phyloP scores from a whole-genome alignment of 2,888 invertebrate genomes.

The Orchestes rusci region DNA sequence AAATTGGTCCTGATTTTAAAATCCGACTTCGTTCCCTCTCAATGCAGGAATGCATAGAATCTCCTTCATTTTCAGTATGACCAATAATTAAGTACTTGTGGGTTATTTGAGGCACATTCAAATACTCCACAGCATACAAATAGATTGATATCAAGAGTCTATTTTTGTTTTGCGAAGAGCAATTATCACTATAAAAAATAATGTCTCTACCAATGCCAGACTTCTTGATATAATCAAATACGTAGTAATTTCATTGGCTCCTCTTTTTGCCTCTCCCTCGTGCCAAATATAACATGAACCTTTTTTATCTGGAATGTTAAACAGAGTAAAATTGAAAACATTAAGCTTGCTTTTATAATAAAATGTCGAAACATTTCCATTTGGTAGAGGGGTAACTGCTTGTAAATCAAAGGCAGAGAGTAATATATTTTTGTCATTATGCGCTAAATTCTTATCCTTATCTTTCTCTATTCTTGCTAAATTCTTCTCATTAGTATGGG shows the following conservation, averaged over 20 bases:
- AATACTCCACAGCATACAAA: constrained; percentile 2
- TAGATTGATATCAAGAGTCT: constrained; percentile 2
- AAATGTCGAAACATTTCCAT: constrained; percentile 19
- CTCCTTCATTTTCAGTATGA: constrained; percentile 4
- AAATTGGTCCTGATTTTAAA: constrained; percentile 1
- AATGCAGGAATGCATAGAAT: constrained; percentile 3
- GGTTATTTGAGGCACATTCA: not conserved
- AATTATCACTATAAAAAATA: constrained; percentile 15
- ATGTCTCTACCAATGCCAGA: constrained; percentile 2
- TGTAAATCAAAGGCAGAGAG: constrained; percentile 15
- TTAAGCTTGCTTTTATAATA: constrained; percentile 20
- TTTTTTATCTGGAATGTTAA: constrained; percentile 5
- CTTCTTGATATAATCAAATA: constrained; percentile 7
- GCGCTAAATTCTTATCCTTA: constrained; percentile 3
- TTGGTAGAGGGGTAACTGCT: constrained; percentile 17
- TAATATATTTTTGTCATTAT: not conserved
- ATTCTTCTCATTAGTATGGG: constrained; percentile 1
- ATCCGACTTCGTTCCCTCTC: not conserved
- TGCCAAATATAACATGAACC: constrained; percentile 14
- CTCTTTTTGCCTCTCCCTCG: constrained; percentile 11
- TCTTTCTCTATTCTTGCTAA: constrained; percentile 3
- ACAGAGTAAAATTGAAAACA: constrained; percentile 12
- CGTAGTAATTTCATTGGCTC: constrained; percentile 12
- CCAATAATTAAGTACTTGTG: constrained; percentile 5
- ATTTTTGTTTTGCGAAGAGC: constrained; percentile 9